A percentile compares a stretch with the other conserved stretches of the same genome.
Conservation (phyloP, 2,113 vertebrate species). For the Nycticryphes semicollaris region DNA sequence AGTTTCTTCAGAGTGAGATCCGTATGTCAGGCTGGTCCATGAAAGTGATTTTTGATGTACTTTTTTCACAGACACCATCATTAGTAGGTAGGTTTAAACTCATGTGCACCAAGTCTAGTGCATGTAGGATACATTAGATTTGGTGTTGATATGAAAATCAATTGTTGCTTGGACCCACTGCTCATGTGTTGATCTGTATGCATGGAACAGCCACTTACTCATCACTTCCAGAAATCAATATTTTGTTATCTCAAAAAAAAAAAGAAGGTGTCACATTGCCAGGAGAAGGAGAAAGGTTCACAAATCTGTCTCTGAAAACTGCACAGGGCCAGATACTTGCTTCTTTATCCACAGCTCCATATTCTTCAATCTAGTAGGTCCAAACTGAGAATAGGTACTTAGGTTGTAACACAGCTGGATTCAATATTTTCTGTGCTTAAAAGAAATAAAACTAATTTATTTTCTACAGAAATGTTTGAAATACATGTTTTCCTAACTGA, state of each 20-base stretch:
- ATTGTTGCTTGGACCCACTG: background rate
- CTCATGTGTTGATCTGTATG: background rate
- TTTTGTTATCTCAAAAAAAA: background rate
- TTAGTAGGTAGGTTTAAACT: background rate
- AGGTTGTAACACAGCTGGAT: background rate
- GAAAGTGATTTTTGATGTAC: background rate
- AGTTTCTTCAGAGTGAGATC: background rate
- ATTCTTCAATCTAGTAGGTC: background rate
- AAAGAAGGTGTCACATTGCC: background rate
- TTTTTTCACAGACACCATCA: background rate
- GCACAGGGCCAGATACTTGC: background rate
- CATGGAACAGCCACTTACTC: background rate
- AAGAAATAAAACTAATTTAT: background rate
- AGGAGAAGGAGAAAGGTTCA: background rate
- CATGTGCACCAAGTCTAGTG: background rate
- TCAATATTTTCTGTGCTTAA: background rate
- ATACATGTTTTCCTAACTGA: background rate
- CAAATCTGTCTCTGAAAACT: background rate
- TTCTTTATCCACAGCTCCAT: background rate
- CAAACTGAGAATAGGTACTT: background rate
- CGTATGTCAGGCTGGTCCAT: background rate
- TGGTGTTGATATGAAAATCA: constrained; percentile 6
- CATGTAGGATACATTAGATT: background rate
- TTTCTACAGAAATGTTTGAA: background rate
- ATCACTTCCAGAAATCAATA: constrained; percentile 13